A percentile compares a stretch with the other conserved stretches of the same genome.
These are phyloP conservation scores for Rhizoglyphus robini DNA, from an alignment of 1,140 invertebrate species.

Conservation along the genomic window DNA sequence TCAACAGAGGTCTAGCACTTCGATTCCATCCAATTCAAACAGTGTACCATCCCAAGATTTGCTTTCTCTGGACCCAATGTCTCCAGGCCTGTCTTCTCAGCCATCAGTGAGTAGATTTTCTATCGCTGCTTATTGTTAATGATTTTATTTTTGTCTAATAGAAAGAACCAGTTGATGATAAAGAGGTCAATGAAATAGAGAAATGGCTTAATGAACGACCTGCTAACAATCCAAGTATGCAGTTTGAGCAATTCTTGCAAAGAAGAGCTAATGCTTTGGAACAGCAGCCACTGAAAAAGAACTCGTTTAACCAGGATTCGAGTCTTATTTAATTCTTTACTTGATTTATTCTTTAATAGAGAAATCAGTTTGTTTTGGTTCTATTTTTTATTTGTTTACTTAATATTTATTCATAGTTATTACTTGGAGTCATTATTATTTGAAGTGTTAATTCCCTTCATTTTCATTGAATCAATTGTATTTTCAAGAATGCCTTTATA, in stretches of 20 bases:
- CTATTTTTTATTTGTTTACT: no score
- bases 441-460: no score
- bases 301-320: not conserved
- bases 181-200: slow-evolving; percentile 85
- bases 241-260: slow-evolving; percentile 81
- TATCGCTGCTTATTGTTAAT: no score
- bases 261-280: slow-evolving; percentile 62
- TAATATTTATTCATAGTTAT: no score
- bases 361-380: no score
- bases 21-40: slow-evolving; percentile 39
- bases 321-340: slow-evolving; percentile 15
- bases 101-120: no score
- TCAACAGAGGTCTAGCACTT: slow-evolving; percentile 59
- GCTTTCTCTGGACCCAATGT: no score
- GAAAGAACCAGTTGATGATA: slow-evolving; percentile 39
- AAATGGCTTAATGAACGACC: slow-evolving; percentile 51
- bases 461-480: not conserved
- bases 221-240: slow-evolving; percentile 30
- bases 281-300: slow-evolving; percentile 17
- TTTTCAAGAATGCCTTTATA: not conserved
- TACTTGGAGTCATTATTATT: no score
- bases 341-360: no score
- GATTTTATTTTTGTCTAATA: no score
- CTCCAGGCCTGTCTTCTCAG: no score
- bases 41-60: no score